phyloP scores from a whole-genome alignment of 2,113 vertebrate genomes.

The Bubo blakistoni region DNA sequence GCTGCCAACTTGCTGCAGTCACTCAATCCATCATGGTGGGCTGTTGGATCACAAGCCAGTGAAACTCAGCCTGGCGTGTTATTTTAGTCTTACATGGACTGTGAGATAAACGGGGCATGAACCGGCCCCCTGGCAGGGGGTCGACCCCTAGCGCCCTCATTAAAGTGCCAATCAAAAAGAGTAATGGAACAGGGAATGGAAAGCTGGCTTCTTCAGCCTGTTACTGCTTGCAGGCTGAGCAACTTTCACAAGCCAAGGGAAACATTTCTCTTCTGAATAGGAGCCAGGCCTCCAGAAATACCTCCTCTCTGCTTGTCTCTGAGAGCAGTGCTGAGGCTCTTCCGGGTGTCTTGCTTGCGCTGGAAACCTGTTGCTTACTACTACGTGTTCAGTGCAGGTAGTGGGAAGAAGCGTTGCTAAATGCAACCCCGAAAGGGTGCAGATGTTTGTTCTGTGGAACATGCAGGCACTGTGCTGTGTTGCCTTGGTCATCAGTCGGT shows the following conservation, averaged over 20 bases:
- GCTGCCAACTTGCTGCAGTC: slow-evolving; percentile 77
- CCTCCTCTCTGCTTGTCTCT: neutral
- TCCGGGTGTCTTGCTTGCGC: rapidly evolving
- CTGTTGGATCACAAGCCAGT: slow-evolving; percentile 67
- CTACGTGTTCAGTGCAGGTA: neutral
- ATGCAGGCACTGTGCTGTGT: neutral
- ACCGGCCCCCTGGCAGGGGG: slow-evolving; percentile 88
- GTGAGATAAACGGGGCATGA: slow-evolving; percentile 90
- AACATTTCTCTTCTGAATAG: slow-evolving; percentile 20
- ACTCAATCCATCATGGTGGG: slow-evolving; percentile 88
- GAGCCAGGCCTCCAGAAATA: slow-evolving; percentile 3
- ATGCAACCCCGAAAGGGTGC: neutral
- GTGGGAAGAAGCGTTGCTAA: neutral
- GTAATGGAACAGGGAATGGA: slow-evolving; percentile 83
- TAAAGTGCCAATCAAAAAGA: slow-evolving; percentile 94
- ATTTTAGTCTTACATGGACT: slow-evolving; percentile 78
- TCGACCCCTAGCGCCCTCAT: slow-evolving; percentile 87
- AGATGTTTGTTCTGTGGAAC: neutral
- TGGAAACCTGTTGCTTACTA: neutral
- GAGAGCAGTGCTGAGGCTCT: neutral
- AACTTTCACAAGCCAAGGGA: slow-evolving; percentile 14
- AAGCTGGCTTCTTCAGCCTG: slow-evolving; percentile 13
- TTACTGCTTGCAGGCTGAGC: neutral
- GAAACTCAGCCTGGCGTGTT: slow-evolving; percentile 79
- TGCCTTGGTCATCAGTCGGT: rapidly evolving